These are phyloP conservation scores for Philotrypesis tridentata DNA, from an alignment of 1,140 invertebrate species.

Conservation along the genomic window DNA sequence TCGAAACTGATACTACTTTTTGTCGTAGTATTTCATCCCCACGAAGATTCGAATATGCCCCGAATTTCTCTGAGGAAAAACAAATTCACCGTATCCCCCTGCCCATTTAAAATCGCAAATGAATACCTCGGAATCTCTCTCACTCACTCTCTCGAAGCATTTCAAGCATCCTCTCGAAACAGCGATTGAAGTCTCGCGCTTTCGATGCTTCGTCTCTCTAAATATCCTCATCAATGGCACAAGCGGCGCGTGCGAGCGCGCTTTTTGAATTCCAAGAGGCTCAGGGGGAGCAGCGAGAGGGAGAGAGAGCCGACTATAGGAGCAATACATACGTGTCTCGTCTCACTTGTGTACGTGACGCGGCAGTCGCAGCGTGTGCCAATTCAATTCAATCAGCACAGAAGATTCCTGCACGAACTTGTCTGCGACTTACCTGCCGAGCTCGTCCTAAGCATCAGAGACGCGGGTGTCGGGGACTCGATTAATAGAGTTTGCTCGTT, in stretches of 20 bases:
- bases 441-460: neutral
- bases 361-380: constrained; percentile 15
- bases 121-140: neutral
- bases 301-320: neutral
- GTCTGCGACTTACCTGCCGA: constrained; percentile 17
- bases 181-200: neutral
- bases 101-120: neutral
- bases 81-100: too few species aligned
- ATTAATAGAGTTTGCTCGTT: neutral
- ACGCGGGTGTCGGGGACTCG: neutral
- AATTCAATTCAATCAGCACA: constrained; percentile 46
- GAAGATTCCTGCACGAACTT: constrained; percentile 41
- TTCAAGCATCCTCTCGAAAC: neutral
- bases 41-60: too few species aligned
- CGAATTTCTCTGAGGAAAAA: too few species aligned
- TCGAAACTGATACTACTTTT: too few species aligned
- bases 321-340: neutral
- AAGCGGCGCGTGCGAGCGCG: neutral
- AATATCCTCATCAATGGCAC: neutral
- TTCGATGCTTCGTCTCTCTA: neutral
- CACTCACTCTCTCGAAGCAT: neutral
- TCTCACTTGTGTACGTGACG: constrained; percentile 41
- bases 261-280: neutral
- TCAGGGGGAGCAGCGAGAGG: neutral
- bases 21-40: too few species aligned